Evolutionary conservation across 2,113 vertebrate species (phyloP).

Genomic region (Callipepla squamata): DNA sequence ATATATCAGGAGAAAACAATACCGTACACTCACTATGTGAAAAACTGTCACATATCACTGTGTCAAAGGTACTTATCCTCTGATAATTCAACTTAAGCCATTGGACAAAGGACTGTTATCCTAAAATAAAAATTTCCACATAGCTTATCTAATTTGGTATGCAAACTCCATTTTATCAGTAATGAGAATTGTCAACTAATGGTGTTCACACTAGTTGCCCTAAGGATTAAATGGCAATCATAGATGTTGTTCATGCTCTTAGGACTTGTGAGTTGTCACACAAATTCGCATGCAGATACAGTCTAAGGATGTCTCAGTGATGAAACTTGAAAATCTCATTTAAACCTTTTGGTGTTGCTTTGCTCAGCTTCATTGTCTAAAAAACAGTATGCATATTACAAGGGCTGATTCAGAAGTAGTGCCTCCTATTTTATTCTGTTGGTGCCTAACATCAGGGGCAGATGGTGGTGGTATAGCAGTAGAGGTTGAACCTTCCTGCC

Average conservation of each 20-base stretch:
- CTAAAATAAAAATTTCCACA: neutral
- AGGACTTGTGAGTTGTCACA: neutral
- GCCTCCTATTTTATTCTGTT: neutral
- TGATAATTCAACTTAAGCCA: neutral
- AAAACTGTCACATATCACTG: neutral
- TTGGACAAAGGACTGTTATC: neutral
- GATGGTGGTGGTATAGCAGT: no score
- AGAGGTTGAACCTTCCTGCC: no score
- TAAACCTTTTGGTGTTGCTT: neutral
- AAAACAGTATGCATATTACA: neutral
- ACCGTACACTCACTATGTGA: neutral
- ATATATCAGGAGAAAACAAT: neutral
- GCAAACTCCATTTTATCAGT: neutral
- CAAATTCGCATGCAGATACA: constrained; percentile 8
- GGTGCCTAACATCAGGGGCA: no score
- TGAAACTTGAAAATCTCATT: constrained; percentile 21
- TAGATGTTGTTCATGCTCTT: neutral
- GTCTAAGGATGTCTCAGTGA: neutral
- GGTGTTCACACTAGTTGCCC: neutral
- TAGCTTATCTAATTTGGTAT: neutral
- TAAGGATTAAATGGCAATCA: constrained; percentile 19
- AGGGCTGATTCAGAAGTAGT: neutral
- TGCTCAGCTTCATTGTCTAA: neutral
- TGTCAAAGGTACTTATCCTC: neutral
- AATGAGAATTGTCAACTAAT: neutral